Evolutionary conservation across 2,113 vertebrate species (phyloP), one percentile per base, ranked within the genome.

Genomic region (Pterophyllum scalare): DNA sequence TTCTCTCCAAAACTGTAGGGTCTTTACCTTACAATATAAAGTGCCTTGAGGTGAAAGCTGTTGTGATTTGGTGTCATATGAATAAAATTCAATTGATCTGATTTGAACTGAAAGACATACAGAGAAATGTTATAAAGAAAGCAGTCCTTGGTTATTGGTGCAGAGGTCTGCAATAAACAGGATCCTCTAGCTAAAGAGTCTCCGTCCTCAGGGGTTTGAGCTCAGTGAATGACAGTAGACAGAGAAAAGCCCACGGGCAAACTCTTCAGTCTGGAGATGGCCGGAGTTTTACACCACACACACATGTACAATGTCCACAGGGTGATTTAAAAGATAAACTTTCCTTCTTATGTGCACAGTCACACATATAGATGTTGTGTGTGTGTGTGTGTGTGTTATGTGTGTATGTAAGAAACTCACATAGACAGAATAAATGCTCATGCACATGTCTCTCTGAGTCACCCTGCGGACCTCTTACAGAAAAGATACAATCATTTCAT

Each of bases 401-500:
- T 19, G 49, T 72, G 70, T 28, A 33, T 52, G 62, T 62, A 86
- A 49, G 67, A 78, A 84, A 75, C 59, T 75, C 77, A 80, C 56
- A 64, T 52, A 58, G 75, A 54, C 40, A 75, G 72, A 81, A 80
- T 80, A 74, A 61, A 62, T 64, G 80, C 61, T 54, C 9, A 14
- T 79, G 67, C 67, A 72, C 67, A 56, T 59, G 81, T 86, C 80
- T 90, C 83, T 87, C 75, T 70, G 82, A 85, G 70, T 88, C 90
- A 88, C 81, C 86, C 84, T 49, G 62, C 35, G 3, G 87, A 89
- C 82, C 83, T 91, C 85, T 91, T 89, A 85, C 88, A 85, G 61
- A 87, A 82, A 77, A 87, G 84, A 91, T 77, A 85, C 62, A 80
- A 91, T 91, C 88, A 79, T 91, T 91, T 93, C 91, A 93, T 94